These are phyloP conservation scores for Crepidodera aurea DNA, from an alignment of 2,888 invertebrate genomes.

Conservation along the genomic window DNA sequence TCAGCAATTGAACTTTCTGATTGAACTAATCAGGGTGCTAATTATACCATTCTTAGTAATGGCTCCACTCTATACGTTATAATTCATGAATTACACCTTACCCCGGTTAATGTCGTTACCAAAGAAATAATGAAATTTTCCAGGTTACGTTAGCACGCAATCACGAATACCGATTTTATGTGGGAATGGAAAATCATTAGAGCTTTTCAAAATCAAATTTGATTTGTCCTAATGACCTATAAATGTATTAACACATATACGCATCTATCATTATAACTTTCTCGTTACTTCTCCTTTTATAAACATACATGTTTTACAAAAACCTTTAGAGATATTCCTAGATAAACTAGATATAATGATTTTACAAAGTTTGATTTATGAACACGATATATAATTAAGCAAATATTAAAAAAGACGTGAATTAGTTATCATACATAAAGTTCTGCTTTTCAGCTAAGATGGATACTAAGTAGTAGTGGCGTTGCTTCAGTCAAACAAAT, in stretches of 20 bases:
- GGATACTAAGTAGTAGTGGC: no score
- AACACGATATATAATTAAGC: no score
- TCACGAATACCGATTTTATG: conserved; percentile 12
- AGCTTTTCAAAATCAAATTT: background rate
- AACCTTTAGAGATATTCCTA: no score
- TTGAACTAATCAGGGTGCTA: conserved; percentile 24
- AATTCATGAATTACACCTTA: conserved; percentile 29
- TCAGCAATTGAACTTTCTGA: conserved; percentile 21
- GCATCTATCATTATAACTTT: no score
- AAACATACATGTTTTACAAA: no score
- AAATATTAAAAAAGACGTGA: no score
- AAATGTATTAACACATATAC: background rate
- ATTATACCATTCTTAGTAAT: conserved; percentile 21
- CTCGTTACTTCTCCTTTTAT: no score
- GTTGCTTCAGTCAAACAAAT: no score
- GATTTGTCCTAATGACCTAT: conserved; percentile 1
- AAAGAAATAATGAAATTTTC: conserved; percentile 32
- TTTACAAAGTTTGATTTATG: no score
- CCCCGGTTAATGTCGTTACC: conserved; percentile 24
- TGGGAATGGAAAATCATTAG: conserved; percentile 12
- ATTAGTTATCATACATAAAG: no score
- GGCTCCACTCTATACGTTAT: conserved; percentile 21
- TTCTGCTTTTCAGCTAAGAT: no score
- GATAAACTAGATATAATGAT: no score
- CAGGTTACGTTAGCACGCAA: conserved; percentile 24